Conservation (phyloP, 2,113 vertebrate species). For the Pedionomus torquatus region DNA sequence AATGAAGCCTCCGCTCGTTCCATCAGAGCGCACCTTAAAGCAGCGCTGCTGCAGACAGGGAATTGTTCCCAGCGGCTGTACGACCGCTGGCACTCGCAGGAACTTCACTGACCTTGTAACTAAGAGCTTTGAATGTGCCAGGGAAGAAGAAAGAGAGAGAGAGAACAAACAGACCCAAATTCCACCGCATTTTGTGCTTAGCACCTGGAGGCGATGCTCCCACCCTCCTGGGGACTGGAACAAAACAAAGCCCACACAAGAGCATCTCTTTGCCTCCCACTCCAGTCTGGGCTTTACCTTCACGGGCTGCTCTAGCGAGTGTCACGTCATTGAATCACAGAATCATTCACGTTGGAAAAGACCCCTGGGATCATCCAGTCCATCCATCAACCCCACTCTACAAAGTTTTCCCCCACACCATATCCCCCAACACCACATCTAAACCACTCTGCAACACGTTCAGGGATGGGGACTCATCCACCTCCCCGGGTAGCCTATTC, state of each 20-base stretch:
- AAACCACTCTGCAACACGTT: no score
- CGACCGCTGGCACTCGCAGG: neutral
- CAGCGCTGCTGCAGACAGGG: neutral
- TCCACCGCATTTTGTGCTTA: neutral
- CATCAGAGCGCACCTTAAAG: neutral
- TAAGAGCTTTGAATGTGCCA: neutral
- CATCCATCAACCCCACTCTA: no score
- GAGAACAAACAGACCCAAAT: neutral
- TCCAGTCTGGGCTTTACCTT: neutral
- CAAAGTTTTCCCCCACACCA: no score
- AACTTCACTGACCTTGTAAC: neutral
- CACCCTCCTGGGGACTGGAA: neutral
- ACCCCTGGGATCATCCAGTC: no score
- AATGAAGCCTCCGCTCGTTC: conserved; percentile 22
- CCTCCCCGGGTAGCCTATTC: no score
- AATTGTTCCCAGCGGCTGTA: neutral
- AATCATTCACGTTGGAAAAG: no score
- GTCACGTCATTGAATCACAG: neutral
- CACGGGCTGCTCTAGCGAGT: fast-evolving
- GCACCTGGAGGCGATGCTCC: neutral
- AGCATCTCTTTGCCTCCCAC: neutral
- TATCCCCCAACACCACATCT: no score
- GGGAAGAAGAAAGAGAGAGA: neutral
- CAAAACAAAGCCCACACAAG: neutral
- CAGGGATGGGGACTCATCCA: no score